Conservation (phyloP, 1,140 invertebrate species). For the Contarinia nasturtii region DNA sequence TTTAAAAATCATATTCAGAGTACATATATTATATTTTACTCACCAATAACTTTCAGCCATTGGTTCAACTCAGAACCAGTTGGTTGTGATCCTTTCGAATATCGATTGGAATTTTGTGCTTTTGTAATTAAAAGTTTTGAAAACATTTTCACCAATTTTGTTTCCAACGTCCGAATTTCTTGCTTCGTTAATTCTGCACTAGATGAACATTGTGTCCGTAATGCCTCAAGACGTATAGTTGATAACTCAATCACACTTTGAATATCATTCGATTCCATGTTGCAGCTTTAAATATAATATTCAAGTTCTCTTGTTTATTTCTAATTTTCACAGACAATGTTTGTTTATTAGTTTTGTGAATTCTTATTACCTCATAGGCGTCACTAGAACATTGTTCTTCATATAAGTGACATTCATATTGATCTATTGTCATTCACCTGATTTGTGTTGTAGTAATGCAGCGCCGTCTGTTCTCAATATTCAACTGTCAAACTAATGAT, state of each 20-base stretch:
- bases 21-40: slow-evolving; percentile 21
- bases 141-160: slow-evolving; percentile 85
- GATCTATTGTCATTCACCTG: too few relatives aligned
- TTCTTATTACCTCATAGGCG: too few relatives aligned
- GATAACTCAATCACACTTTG: slow-evolving; percentile 93
- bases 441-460: too few relatives aligned
- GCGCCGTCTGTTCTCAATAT: too few relatives aligned
- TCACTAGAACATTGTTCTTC: too few relatives aligned
- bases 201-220: slow-evolving; percentile 80
- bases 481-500: too few relatives aligned
- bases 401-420: too few relatives aligned
- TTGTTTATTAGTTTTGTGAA: too few relatives aligned
- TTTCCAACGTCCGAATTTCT: slow-evolving; percentile 85
- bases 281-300: too few relatives aligned
- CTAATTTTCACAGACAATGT: too few relatives aligned
- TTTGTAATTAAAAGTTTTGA: slow-evolving; percentile 77
- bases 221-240: slow-evolving; percentile 72
- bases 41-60: slow-evolving; percentile 81
- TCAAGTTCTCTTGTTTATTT: too few relatives aligned
- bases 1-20: too few relatives aligned
- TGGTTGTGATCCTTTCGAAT: slow-evolving; percentile 29
- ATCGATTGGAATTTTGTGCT: slow-evolving; percentile 31
- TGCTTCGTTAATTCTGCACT: slow-evolving; percentile 84
- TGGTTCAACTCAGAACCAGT: slow-evolving; percentile 53
- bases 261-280: slow-evolving; percentile 35